phyloP scores from a whole-genome alignment of 2,888 invertebrate species.

The Athripsodes cinereus region DNA sequence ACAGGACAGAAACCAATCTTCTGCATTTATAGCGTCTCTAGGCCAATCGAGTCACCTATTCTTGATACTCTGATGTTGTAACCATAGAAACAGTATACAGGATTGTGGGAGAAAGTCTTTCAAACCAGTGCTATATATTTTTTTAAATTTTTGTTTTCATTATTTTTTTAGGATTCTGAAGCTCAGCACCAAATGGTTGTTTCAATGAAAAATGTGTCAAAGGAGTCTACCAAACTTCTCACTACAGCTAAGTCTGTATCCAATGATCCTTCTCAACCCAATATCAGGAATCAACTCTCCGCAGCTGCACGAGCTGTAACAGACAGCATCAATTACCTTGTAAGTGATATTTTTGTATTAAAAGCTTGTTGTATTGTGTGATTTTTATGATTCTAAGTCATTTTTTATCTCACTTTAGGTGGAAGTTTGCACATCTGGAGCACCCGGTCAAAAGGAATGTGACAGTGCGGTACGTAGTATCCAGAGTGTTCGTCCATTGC shows the following conservation, averaged over 20 bases:
- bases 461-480: constrained; percentile 92
- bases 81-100: too few species aligned
- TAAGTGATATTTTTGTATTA: constrained; percentile 36
- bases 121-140: too few species aligned
- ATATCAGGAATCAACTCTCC: constrained; percentile 83
- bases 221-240: constrained; percentile 78
- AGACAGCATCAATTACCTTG: constrained; percentile 85
- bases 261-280: constrained; percentile 83
- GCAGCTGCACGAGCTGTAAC: constrained; percentile 86
- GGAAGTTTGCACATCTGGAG: constrained; percentile 80
- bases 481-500: constrained; percentile 72
- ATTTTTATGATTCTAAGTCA: too few species aligned
- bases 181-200: constrained; percentile 77
- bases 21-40: too few species aligned
- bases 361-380: too few species aligned
- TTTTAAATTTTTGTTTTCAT: background rate
- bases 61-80: too few species aligned
- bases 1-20: too few species aligned
- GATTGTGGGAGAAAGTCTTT: too few species aligned
- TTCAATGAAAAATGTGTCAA: constrained; percentile 81
- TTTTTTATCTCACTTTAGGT: constrained; percentile 35
- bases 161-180: constrained; percentile 53
- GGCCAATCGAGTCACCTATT: too few species aligned
- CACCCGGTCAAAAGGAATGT: constrained; percentile 95
- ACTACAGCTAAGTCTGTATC: constrained; percentile 85